Base-by-base conservation (phyloP, 1,140 invertebrate species). In the Apis dorsata region DNA sequence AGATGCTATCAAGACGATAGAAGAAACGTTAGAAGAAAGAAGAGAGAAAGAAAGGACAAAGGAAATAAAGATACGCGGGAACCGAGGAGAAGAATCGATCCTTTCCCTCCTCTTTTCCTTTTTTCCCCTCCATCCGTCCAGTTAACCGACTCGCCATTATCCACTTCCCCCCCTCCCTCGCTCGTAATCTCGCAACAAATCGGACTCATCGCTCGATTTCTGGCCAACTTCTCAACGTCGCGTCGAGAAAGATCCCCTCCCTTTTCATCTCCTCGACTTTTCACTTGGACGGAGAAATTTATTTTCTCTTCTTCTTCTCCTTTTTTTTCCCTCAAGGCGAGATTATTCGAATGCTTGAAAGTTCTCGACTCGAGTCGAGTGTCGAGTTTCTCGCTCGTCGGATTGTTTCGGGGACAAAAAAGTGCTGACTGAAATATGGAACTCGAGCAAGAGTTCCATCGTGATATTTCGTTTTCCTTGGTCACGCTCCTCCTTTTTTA, bases 131-230 rank as follows among this genome's bases (percentile, higher is more conserved):
- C 60, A 11, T 68, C 9, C 15, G 13, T 21, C 5, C 44, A 10
- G 11, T 9, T 4, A 28, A 28, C 57, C 11, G 28, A 21, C 63
- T 34, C 51, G 12, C 24, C 9, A 10, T 34, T 59, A 44, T 15
- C n/a, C 10, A 53, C 24, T 34, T 1, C 49, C 57, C 15, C 7
- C 15, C n/a, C 17, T 53, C 68, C 24, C 49, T 2, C 3, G 34
- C 19, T 76, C 34, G 79, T 44, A 68, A 81, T 76, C 72, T 81
- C 62, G 60, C 79, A 53, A 81, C 79, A 68, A 51, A 81, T 81
- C 72, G 68, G 51, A 68, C 79, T 75, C 66, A 81, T 76, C 68
- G 63, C 79, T 59, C 60, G 60, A 66, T 62, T 57, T 55, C 55
- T 13, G 28, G 13, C 34, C 5, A 9, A 21, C 17, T 15, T n/a